Base-by-base conservation (phyloP, 2,888 invertebrate genomes). In the Sphaeridia pumilis region DNA sequence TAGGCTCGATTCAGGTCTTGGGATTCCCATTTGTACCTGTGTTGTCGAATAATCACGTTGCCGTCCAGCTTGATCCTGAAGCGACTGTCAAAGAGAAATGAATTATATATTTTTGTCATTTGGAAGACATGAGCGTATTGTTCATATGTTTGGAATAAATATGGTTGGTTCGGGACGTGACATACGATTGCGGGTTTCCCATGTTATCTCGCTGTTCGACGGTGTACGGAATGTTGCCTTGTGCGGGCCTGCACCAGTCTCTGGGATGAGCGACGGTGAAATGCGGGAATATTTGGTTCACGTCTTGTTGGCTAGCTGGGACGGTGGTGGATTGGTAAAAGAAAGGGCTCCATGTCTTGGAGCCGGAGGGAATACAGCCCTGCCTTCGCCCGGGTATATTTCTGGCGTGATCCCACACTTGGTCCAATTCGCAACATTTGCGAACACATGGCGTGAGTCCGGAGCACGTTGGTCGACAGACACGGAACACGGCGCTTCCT, bases 371-470 rank as follows among this genome's bases (percentile, higher is more conserved):
- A 7, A 35, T 20, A 45, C 52, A 61, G 56, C 28, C 50, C 49
- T 31, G 58, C 49, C 55, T 34, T 2, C 54, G 50, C 35, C 60
- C 56, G 4, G 51, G 55, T 21, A 44, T 10, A 7, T 26, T 3
- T 28, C 7, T 5, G 34, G 45, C 49, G 21, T 45, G 26, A 41
- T 64, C 58, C 62, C 61, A 62, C 7, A 60, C 58, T 54, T 64
- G 54, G 22, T 58, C 56, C n/a, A 61, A 24, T 2, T 58, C 59
- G 46, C 64, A 64, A 27, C 64, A 64, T 54, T 64, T 64, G 14
- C 52, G 46, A 31, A 64, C 46, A 46, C 64, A 63, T 22, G 64
- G 62, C 20, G 49, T 47, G 4, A 22, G 36, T n/a, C 44, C 52
- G 1, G 54, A 49, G 48, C 64, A 64, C n/a, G 58, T 61, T 28